phyloP scores from a whole-genome alignment of 92 coral and sea anemone genomes.

The Porites divaricata region DNA sequence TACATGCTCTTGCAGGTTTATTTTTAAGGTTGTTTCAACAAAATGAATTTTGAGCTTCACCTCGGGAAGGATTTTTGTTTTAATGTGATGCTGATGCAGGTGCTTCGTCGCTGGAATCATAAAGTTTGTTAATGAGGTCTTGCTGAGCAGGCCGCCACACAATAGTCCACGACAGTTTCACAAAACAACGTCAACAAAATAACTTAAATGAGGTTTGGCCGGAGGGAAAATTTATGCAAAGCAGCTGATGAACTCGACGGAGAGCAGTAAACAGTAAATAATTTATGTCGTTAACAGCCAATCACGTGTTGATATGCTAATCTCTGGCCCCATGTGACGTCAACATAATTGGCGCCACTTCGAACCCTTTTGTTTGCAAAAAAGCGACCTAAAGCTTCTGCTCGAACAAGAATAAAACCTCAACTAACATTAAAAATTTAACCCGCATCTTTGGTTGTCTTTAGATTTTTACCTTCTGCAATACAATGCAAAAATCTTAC shows the following conservation, averaged over 20 bases:
- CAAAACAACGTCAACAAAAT: slow-evolving; percentile 31
- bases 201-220: slow-evolving; percentile 45
- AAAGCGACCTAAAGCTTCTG: slow-evolving; percentile 14
- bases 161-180: slow-evolving; percentile 48
- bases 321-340: slow-evolving; percentile 64
- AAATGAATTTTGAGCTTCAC: background rate
- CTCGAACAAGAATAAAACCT: background rate
- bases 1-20: background rate
- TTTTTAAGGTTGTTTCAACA: background rate
- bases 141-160: slow-evolving; percentile 36
- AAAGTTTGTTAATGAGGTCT: slow-evolving; percentile 45
- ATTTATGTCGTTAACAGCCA: slow-evolving; percentile 77
- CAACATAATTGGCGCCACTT: slow-evolving; percentile 51
- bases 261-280: slow-evolving; percentile 84
- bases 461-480: background rate
- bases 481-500: background rate
- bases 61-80: background rate
- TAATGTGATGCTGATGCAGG: slow-evolving; percentile 17
- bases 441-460: background rate
- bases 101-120: slow-evolving; percentile 18
- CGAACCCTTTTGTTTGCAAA: slow-evolving; percentile 44
- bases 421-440: background rate
- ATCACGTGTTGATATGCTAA: slow-evolving; percentile 54
- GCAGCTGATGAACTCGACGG: slow-evolving; percentile 62
- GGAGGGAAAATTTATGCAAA: slow-evolving; percentile 63